phyloP scores from a whole-genome alignment of 2,113 vertebrate genomes.

The Casuarius casuarius region DNA sequence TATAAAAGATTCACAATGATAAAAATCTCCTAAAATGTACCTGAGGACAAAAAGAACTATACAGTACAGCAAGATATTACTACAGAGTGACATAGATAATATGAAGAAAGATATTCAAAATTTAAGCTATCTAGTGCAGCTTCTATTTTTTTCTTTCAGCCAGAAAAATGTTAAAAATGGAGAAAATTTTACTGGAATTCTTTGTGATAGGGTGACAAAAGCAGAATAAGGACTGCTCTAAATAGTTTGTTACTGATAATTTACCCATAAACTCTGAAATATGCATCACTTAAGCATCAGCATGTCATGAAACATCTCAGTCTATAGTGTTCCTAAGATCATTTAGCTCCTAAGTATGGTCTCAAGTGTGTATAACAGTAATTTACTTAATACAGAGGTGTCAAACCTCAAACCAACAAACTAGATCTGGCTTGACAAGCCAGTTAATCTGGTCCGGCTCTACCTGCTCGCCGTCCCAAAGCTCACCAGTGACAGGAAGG shows the following conservation, averaged over 20 bases:
- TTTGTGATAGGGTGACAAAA: background rate
- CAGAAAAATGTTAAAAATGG: background rate
- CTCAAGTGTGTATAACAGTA: background rate
- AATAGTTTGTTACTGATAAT: background rate
- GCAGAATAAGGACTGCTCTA: background rate
- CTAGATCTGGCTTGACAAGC: background rate
- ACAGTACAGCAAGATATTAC: background rate
- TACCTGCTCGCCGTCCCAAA: background rate
- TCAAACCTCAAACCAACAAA: background rate
- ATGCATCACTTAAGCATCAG: background rate
- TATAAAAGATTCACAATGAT: background rate
- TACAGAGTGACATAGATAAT: background rate
- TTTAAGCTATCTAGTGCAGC: background rate
- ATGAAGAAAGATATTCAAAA: background rate
- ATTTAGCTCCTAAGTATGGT: background rate
- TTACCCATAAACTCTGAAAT: background rate
- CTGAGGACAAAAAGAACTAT: background rate
- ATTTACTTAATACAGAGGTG: background rate
- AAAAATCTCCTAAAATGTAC: background rate
- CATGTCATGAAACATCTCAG: background rate
- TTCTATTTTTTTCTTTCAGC: background rate
- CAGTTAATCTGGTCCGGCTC: background rate
- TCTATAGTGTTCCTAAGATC: background rate
- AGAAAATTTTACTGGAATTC: background rate
- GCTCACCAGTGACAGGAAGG: background rate